Percentiles rank a stretch among this genome's conserved stretches.
phyloP scores from a whole-genome alignment of 1,140 invertebrate genomes.

The Saccostrea echinata region DNA sequence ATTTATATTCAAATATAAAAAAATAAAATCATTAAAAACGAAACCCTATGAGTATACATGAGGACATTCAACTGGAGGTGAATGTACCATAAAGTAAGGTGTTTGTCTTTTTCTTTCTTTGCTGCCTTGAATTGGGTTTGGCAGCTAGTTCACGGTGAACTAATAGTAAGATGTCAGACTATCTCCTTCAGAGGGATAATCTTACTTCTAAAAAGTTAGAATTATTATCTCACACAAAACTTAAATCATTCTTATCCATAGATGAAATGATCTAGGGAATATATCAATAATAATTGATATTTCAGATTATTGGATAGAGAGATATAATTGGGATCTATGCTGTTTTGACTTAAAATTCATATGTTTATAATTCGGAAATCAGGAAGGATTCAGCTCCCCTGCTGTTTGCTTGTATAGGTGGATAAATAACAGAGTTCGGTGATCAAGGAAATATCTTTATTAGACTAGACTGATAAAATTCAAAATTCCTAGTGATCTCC shows the following conservation, averaged over 20 bases:
- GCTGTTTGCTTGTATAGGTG: not conserved
- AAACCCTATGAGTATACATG: not conserved
- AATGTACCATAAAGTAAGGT: not conserved
- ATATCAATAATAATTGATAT: conserved; percentile 1
- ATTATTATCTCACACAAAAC: not conserved
- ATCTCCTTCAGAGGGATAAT: not conserved
- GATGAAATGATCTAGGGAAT: not conserved
- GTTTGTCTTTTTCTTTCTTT: not conserved
- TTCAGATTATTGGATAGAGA: not conserved
- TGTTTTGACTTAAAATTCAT: conserved; percentile 1
- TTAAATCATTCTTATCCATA: conserved; percentile 19
- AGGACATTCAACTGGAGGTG: conserved; percentile 28
- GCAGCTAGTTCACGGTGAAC: conserved; percentile 6
- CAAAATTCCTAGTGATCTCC: too few relatives aligned
- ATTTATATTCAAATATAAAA: not conserved
- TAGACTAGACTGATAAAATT: too few relatives aligned
- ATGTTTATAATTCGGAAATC: conserved; percentile 9
- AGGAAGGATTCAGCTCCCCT: not conserved
- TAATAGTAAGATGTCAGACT: not conserved
- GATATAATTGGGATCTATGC: not conserved
- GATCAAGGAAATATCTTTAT: not conserved
- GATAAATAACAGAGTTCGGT: not conserved
- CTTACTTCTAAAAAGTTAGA: not conserved
- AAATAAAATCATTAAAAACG: not conserved
- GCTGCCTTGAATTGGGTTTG: not conserved